These are phyloP conservation scores for Pipistrellus kuhlii DNA, from an alignment of 2,797 vertebrate species.

Conservation along the genomic window DNA sequence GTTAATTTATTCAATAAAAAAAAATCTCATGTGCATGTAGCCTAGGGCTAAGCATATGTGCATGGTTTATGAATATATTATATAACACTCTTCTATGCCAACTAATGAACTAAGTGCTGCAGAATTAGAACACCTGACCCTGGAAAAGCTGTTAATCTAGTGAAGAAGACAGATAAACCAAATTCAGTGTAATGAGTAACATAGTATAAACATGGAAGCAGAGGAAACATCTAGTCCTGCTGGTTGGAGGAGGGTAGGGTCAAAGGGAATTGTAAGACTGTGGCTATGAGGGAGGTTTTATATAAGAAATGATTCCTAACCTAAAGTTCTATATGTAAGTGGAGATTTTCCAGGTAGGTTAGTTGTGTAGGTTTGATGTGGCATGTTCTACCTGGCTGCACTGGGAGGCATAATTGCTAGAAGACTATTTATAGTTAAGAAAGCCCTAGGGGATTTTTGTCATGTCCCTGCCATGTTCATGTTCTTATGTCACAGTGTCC, in stretches of 20 bases:
- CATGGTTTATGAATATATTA: not conserved
- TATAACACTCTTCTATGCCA: not conserved
- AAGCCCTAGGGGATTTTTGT: not conserved
- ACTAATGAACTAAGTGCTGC: not conserved
- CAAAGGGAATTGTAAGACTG: not conserved
- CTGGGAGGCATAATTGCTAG: not conserved
- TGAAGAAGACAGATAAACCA: not conserved
- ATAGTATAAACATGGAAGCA: not conserved
- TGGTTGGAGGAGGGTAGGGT: rapidly evolving
- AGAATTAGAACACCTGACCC: not conserved
- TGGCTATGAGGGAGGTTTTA: not conserved
- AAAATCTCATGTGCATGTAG: not conserved
- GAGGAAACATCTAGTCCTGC: not conserved
- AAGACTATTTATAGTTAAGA: not conserved
- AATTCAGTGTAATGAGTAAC: not conserved
- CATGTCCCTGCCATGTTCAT: not conserved
- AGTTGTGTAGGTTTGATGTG: not conserved
- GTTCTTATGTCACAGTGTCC: not conserved
- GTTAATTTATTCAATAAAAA: not conserved
- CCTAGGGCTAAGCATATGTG: not conserved
- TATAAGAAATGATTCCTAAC: not conserved
- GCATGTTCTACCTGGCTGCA: not conserved
- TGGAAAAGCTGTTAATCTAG: not conserved
- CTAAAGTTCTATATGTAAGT: not conserved
- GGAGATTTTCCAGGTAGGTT: not conserved